Evolutionary conservation across 2,113 vertebrate genomes (phyloP).

Genomic region (Gopherus evgoodei): DNA sequence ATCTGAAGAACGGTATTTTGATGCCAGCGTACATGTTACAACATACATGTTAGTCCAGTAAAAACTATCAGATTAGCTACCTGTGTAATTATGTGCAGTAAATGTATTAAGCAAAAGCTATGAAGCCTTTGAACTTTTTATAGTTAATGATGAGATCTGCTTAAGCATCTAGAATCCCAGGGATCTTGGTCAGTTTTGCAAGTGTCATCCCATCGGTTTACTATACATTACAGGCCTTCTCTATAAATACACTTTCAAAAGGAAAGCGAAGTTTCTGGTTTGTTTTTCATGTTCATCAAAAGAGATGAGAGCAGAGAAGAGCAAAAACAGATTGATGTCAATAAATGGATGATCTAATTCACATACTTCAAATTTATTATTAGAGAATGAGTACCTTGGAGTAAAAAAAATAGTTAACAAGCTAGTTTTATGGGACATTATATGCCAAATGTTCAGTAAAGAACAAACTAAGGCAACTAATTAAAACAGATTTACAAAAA

Average conservation of each 20-base stretch:
- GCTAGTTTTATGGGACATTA: not conserved
- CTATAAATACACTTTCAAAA: slow-evolving; percentile 31
- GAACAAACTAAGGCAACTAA: not conserved
- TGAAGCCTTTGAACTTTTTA: slow-evolving; percentile 29
- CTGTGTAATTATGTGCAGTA: slow-evolving; percentile 3
- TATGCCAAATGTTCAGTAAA: not conserved
- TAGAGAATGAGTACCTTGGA: not conserved
- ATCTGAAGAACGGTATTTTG: not conserved
- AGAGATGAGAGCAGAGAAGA: slow-evolving; percentile 11
- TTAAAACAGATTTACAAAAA: not conserved
- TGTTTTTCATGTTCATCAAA: slow-evolving; percentile 20
- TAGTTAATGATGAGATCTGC: not conserved
- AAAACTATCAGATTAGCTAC: not conserved
- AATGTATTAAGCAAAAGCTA: slow-evolving; percentile 12
- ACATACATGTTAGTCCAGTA: not conserved
- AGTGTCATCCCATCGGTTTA: not conserved
- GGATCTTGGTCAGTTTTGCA: slow-evolving; percentile 3
- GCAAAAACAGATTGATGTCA: not conserved
- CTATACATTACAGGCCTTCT: slow-evolving; percentile 12
- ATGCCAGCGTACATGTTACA: not conserved
- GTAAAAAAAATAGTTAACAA: slow-evolving; percentile 15
- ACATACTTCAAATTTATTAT: not conserved
- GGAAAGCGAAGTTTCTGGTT: not conserved
- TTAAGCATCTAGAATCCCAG: not conserved
- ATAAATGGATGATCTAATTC: not conserved